Evolutionary conservation across 1,140 invertebrate genomes (phyloP).

Genomic region (Aleiodes sp.): DNA sequence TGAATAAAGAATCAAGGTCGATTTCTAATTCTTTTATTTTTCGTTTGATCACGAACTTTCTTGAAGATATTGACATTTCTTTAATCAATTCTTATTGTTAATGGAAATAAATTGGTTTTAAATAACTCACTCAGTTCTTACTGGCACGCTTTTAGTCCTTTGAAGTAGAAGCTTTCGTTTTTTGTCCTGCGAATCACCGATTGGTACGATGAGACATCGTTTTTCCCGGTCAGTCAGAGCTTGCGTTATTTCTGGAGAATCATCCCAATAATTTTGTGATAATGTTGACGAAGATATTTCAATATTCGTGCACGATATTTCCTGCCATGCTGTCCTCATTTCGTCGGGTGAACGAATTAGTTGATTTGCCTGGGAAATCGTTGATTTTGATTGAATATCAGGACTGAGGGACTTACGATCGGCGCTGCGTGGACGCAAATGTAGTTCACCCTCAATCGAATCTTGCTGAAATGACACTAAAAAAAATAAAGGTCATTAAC

Average conservation of each 20-base stretch:
- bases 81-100: constrained; percentile 6
- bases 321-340: background rate
- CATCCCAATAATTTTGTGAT: constrained; percentile 14
- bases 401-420: constrained; percentile 5
- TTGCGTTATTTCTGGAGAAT: background rate
- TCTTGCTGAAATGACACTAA: constrained; percentile 61
- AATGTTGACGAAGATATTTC: background rate
- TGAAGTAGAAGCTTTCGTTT: constrained; percentile 56
- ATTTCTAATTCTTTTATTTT: too few species aligned
- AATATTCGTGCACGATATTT: background rate
- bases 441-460: constrained; percentile 50
- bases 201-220: constrained; percentile 60
- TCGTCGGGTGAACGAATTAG: background rate
- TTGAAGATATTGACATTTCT: too few species aligned
- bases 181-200: constrained; percentile 57
- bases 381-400: background rate
- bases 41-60: too few species aligned
- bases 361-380: background rate
- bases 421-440: constrained; percentile 33
- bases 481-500: constrained; percentile 21
- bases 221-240: constrained; percentile 60
- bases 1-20: too few species aligned
- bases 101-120: background rate
- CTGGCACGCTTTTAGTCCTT: constrained; percentile 50
- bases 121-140: constrained; percentile 32